Base-by-base conservation (phyloP, 2,113 vertebrate species). In the Trematocara stigmaticum region DNA sequence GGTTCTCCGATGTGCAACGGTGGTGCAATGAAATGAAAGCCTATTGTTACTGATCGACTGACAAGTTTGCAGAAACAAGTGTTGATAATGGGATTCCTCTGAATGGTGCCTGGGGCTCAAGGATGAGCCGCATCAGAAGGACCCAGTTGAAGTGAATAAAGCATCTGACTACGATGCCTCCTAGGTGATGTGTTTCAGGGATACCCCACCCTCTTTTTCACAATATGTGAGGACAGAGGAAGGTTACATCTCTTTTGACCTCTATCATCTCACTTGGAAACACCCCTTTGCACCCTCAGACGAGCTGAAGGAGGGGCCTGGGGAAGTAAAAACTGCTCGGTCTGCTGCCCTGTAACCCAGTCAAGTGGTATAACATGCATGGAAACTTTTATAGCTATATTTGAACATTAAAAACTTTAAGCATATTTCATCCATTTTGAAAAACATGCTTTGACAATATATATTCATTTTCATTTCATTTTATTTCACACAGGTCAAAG, bases 201-300 rank as follows among this genome's bases (percentile, higher is more conserved):
- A 66, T 66, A 20, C 1, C 35, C 4, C 4, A 7, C 18, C 4
- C 35, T 20, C 35, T 12, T 8, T 66, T 13, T 59, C 64, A 69
- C 0, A 0, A 59, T 59, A 59, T 59, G 56, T 59, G 56, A 59
- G 29, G 29, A 69, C 10, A 8, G 35, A 42, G n/a, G n/a, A 69
- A 42, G n/a, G 42, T 69, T 42, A 15, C 35, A 23, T 69, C 11
- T 69, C 12, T 69, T 40, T 20, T 20, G 61, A 42, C n/a, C 12
- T 42, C 38, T 71, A 42, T 42, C 61, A 3, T 12, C 34, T 69
- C 1, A 12, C 61, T 69, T 23, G 11, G 20, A 20, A 69, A 42
- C 64, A 69, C 64, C 4, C 4, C 35, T 42, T 35, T 69, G 11
- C 11, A 40, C 64, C 38, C 38, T 15, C 38, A 42, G 38, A 42